phyloP scores from a whole-genome alignment of 2,888 invertebrate genomes.

The Siphlonurus alternatus region DNA sequence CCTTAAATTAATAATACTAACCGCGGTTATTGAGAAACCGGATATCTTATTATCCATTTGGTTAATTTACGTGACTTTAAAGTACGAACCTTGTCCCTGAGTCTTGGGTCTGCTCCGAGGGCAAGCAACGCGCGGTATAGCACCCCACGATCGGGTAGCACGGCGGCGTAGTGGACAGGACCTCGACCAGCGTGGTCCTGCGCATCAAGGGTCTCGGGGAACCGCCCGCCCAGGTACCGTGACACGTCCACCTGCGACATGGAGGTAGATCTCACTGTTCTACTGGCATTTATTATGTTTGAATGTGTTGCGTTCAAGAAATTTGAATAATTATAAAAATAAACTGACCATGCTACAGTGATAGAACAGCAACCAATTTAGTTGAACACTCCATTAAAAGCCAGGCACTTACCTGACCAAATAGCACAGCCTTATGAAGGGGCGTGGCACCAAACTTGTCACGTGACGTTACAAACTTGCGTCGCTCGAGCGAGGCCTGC shows the following conservation, averaged over 20 bases:
- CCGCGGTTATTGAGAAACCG: too few relatives aligned
- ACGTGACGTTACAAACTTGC: conserved; percentile 79
- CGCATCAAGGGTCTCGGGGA: conserved; percentile 72
- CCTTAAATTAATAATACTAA: too few relatives aligned
- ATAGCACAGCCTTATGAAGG: conserved; percentile 69
- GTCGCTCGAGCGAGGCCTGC: conserved; percentile 68
- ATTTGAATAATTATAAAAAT: conserved; percentile 6
- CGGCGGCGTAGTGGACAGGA: conserved; percentile 78
- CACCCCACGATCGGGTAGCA: conserved; percentile 69
- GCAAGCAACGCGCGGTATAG: conserved; percentile 72
- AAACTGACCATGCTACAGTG: background rate
- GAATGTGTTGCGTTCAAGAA: conserved; percentile 3
- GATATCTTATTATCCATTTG: too few relatives aligned
- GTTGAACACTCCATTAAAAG: background rate
- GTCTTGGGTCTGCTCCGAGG: conserved; percentile 68
- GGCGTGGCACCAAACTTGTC: conserved; percentile 68
- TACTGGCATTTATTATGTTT: background rate
- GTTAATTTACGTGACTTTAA: too few relatives aligned
- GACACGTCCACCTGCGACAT: conserved; percentile 13
- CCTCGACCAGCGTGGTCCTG: conserved; percentile 65
- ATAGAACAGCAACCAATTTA: background rate
- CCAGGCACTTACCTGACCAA: conserved; percentile 46
- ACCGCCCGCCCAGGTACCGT: conserved; percentile 51
- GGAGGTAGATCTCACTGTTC: too few relatives aligned
- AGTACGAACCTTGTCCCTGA: conserved; percentile 65